Evolutionary conservation across 2,113 vertebrate genomes (phyloP).

Genomic region (Silurus meridionalis): DNA sequence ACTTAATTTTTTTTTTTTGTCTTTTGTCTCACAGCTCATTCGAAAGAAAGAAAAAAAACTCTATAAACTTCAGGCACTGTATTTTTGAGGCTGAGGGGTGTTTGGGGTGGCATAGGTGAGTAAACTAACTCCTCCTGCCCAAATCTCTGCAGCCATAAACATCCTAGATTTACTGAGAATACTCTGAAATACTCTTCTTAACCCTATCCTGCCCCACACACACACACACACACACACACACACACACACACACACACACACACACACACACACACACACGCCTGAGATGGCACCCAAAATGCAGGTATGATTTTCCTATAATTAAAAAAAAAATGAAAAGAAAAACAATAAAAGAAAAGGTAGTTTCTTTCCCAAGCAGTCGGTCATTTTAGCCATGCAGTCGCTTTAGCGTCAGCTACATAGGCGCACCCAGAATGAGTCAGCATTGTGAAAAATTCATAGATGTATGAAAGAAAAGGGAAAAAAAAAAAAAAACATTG

Average conservation of each 20-base stretch:
- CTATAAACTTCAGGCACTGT: constrained; percentile 78
- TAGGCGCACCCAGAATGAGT: constrained; percentile 81
- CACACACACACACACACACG: constrained; percentile 25
- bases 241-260: too few species aligned
- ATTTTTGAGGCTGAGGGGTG: constrained; percentile 64
- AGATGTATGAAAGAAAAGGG: constrained; percentile 33
- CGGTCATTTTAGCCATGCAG: constrained; percentile 75
- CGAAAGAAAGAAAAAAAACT: constrained; percentile 64
- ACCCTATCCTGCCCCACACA: constrained; percentile 51
- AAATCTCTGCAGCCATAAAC: constrained; percentile 65
- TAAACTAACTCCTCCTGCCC: constrained; percentile 52
- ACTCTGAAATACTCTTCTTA: constrained; percentile 51
- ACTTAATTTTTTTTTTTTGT: constrained; percentile 60
- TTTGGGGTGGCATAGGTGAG: constrained; percentile 62
- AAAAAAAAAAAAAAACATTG: constrained; percentile 57
- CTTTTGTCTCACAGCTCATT: constrained; percentile 73
- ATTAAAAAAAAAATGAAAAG: constrained; percentile 44
- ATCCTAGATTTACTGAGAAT: constrained; percentile 65
- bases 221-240: too few species aligned
- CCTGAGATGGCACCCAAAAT: constrained; percentile 35
- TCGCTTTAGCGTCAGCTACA: constrained; percentile 59
- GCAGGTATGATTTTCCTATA: not conserved
- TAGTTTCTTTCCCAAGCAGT: constrained; percentile 61
- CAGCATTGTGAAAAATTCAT: constrained; percentile 59
- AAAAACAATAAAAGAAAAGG: constrained; percentile 58